Evolutionary conservation across 1,140 invertebrate species (phyloP).

Genomic region (Cotesia chilonis): DNA sequence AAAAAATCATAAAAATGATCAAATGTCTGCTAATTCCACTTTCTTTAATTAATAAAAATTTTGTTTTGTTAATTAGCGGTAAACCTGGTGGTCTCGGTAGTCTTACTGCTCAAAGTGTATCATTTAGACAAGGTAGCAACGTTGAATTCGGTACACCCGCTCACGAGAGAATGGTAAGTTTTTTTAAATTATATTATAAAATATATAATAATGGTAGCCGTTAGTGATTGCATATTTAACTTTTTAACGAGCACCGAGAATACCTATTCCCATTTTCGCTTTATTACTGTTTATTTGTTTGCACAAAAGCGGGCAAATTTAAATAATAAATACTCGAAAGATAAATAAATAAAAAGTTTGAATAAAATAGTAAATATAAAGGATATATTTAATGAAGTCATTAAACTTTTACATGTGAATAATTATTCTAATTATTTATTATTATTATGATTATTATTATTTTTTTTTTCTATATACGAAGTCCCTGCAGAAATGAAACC

Average conservation of each 20-base stretch:
- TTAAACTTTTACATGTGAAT: too few relatives aligned
- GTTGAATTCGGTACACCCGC: conserved; percentile 83
- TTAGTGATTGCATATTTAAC: conserved; percentile 14
- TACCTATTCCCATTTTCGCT: conserved; percentile 2
- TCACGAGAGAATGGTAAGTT: conserved; percentile 61
- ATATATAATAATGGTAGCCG: conserved; percentile 20
- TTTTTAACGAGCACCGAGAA: neutral
- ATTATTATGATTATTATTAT: too few relatives aligned
- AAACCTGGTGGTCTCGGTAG: conserved; percentile 78
- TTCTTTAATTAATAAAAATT: too few relatives aligned
- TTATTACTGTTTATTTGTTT: neutral
- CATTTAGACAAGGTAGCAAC: conserved; percentile 93
- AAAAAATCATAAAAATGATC: too few relatives aligned
- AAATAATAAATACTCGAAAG: neutral
- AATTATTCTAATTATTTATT: too few relatives aligned
- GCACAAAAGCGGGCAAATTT: neutral
- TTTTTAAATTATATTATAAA: neutral
- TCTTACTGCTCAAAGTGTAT: conserved; percentile 88
- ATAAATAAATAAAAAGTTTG: conserved; percentile 1
- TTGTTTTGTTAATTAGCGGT: conserved; percentile 68
- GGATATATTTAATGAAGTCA: too few relatives aligned
- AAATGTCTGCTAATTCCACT: too few relatives aligned
- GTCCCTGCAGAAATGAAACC: conserved; percentile 80
- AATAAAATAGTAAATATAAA: too few relatives aligned
- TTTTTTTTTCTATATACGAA: conserved; percentile 81